Conservation (phyloP, 2,797 vertebrate species). For the Linurgus olivaceus region DNA sequence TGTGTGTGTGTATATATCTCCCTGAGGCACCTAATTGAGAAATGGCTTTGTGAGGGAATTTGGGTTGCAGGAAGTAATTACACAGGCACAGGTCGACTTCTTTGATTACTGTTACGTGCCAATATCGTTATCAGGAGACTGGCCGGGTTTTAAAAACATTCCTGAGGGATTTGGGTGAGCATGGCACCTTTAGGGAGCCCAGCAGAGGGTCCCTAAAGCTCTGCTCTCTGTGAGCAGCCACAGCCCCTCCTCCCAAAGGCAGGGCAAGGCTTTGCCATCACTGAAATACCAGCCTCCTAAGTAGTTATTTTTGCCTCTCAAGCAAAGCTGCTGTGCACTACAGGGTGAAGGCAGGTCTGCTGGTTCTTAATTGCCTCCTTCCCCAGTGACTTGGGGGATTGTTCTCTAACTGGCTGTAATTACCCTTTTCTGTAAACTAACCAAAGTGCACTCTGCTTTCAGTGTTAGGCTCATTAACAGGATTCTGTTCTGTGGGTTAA, state of each 20-base stretch:
- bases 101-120: neutral
- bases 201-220: neutral
- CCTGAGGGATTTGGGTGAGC: neutral
- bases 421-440: conserved; percentile 27
- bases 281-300: neutral
- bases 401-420: conserved; percentile 37
- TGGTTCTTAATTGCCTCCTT: conserved; percentile 25
- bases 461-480: neutral
- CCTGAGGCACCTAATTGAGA: neutral
- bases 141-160: neutral
- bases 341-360: neutral
- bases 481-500: neutral
- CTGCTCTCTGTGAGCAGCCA: neutral
- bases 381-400: neutral
- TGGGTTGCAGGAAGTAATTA: neutral
- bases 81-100: neutral
- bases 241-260: neutral
- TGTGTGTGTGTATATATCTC: neutral
- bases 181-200: neutral
- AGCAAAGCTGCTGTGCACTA: neutral
- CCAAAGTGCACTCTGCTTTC: neutral
- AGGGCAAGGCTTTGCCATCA: neutral
- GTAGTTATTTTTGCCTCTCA: neutral
- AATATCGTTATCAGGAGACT: neutral
- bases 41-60: neutral